Conservation (phyloP, 2,797 vertebrate species). For the Gymnothorax javanicus region DNA sequence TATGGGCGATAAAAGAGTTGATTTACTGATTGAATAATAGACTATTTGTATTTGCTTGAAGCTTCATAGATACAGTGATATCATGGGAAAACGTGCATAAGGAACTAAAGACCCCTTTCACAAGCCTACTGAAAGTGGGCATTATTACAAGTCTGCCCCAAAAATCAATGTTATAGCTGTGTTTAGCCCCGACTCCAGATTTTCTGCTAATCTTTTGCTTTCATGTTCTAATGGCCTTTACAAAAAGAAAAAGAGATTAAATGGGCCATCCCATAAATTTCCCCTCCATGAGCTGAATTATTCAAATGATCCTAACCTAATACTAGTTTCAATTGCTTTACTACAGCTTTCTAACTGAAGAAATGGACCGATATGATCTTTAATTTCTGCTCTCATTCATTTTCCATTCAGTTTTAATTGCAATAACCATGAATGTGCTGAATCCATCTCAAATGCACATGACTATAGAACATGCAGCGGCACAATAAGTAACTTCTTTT, state of each 20-base stretch:
- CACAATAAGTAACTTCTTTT: constrained; percentile 15
- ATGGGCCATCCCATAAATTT: background rate
- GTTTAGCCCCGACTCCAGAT: background rate
- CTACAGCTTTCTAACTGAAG: background rate
- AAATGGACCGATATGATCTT: background rate
- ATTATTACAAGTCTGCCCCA: background rate
- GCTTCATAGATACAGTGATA: background rate
- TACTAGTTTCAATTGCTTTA: background rate
- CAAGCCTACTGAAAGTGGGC: background rate
- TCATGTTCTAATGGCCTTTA: constrained; percentile 10
- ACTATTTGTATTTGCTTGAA: background rate
- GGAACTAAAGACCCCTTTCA: background rate
- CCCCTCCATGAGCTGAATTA: background rate
- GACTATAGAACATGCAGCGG: constrained; percentile 5
- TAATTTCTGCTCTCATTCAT: constrained; percentile 6
- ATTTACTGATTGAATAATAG: constrained; percentile 7
- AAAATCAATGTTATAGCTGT: background rate
- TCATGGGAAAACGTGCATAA: background rate
- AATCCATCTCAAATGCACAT: constrained; percentile 14
- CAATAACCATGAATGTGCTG: constrained; percentile 1
- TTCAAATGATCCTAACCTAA: background rate
- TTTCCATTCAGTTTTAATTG: constrained; percentile 9
- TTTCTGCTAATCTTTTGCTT: constrained; percentile 10
- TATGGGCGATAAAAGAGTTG: background rate
- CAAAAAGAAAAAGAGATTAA: background rate